Base-by-base conservation (phyloP, 2,113 vertebrate genomes). In the Channa maculata region DNA sequence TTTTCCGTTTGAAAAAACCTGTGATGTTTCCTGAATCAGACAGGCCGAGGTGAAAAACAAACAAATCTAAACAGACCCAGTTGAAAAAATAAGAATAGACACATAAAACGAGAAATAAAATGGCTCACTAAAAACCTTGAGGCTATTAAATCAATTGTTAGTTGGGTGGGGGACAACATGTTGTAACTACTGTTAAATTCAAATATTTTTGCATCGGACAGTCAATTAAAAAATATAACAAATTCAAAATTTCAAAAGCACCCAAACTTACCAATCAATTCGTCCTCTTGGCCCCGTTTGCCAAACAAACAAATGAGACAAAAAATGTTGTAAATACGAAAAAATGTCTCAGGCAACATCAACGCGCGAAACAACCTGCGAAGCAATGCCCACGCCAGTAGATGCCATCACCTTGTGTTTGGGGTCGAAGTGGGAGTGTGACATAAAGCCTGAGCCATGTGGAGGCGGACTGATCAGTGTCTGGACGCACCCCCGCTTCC, bases 1-100 rank as follows among this genome's bases (percentile, higher is more conserved):
- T 95, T 96, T 96, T 96, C 93, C 95, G 85, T 94, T 88, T 96
- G 93, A 95, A 91, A 83, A 91, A 92, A 89, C 83, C 88, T 85
- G 94, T 95, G 94, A 96, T 95, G 91, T 91, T 91, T 85, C 88
- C 85, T 75, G 83, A 86, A 93, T 83, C 81, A 92, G 94, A 95
- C 94, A 95, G 90, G 77, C 82, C 79, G 68, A 82, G 65, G 75
- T 75, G 92, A 86, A 91, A 90, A 53, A 55, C 24, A 44, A 38
- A 48, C 3, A 37, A 63, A 74, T 71, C 1, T 6, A 63, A 70
- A 49, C 3, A 5, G 7, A 24, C 5, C 39, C 3, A 13, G 6
- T 14, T 12, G 1, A 6, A 54, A 15, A 2, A 12, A 37, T 51
- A 7, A 33, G 6, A 34, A 55, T 9, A 50, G n/a, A 37, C 0